phyloP scores from a whole-genome alignment of 2,888 invertebrate genomes.

The Nemapogon koenigi region DNA sequence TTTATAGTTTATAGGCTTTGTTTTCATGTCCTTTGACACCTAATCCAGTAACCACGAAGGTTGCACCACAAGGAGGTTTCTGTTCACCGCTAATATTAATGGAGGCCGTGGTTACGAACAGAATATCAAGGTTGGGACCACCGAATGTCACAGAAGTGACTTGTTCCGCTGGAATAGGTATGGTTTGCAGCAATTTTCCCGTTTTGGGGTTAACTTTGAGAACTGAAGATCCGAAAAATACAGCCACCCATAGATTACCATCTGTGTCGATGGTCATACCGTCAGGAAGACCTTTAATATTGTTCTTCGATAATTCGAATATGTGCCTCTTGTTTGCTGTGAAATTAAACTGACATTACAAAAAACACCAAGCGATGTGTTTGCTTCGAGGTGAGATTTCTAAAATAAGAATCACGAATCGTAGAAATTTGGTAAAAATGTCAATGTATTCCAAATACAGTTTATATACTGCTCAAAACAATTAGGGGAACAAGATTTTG shows the following conservation, averaged over 20 bases:
- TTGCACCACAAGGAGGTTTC: constrained; percentile 61
- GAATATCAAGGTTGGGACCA: constrained; percentile 69
- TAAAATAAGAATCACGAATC: too few relatives aligned
- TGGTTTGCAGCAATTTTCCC: constrained; percentile 60
- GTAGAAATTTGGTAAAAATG: too few relatives aligned
- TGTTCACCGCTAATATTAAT: constrained; percentile 37
- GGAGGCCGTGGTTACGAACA: constrained; percentile 72
- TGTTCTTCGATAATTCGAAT: constrained; percentile 61
- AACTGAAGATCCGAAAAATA: constrained; percentile 68
- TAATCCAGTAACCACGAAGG: constrained; percentile 68
- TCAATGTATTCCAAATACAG: too few relatives aligned
- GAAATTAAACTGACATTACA: too few relatives aligned
- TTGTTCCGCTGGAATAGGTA: constrained; percentile 65
- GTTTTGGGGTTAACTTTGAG: constrained; percentile 59
- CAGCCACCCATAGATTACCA: constrained; percentile 79
- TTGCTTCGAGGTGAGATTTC: too few relatives aligned
- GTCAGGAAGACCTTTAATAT: constrained; percentile 61
- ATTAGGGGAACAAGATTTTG: too few relatives aligned
- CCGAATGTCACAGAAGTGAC: constrained; percentile 78
- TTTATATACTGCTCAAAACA: too few relatives aligned
- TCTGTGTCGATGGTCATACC: constrained; percentile 79
- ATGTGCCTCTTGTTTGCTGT: constrained; percentile 66
- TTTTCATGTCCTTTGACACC: constrained; percentile 64
- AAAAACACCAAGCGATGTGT: too few relatives aligned
- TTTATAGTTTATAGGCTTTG: too few relatives aligned